phyloP scores from a whole-genome alignment of 1,140 invertebrate genomes.

The Drusus annulatus region DNA sequence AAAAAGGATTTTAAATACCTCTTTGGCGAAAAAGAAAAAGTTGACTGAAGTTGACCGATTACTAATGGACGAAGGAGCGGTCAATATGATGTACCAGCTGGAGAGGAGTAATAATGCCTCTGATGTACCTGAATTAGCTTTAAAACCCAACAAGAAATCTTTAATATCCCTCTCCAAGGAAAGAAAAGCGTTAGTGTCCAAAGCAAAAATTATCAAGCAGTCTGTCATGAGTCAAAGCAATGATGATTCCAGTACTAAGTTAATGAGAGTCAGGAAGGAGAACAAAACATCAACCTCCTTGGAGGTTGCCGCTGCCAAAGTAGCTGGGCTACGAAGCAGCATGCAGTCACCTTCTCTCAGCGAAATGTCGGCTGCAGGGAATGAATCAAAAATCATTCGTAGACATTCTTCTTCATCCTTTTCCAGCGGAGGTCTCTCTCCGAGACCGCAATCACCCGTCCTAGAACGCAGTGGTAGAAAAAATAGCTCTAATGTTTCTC shows the following conservation, averaged over 20 bases:
- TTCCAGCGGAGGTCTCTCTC: slow-evolving; percentile 77
- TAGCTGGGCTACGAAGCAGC: slow-evolving; percentile 60
- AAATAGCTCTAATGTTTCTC: neutral
- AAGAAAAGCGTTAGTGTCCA: slow-evolving; percentile 68
- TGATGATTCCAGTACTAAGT: slow-evolving; percentile 28
- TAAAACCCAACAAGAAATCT: slow-evolving; percentile 58
- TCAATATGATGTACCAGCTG: slow-evolving; percentile 87
- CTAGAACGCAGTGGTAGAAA: neutral
- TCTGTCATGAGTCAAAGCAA: slow-evolving; percentile 68
- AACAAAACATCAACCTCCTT: slow-evolving; percentile 11
- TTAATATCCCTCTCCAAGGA: slow-evolving; percentile 63
- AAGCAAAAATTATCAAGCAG: slow-evolving; percentile 73
- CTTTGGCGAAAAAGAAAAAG: slow-evolving; percentile 70
- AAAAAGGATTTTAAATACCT: slow-evolving; percentile 28
- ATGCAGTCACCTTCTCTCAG: slow-evolving; percentile 71
- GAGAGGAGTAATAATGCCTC: slow-evolving; percentile 72
- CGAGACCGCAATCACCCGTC: slow-evolving; percentile 60
- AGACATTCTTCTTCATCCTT: slow-evolving; percentile 87
- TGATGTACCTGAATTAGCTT: slow-evolving; percentile 50
- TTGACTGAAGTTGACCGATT: slow-evolving; percentile 82
- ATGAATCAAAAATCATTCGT: slow-evolving; percentile 85
- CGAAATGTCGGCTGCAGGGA: slow-evolving; percentile 75
- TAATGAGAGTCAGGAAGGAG: slow-evolving; percentile 45
- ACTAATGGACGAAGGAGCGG: slow-evolving; percentile 87
- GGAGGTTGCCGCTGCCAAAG: slow-evolving; percentile 27